phyloP scores from a whole-genome alignment of 2,888 invertebrate genomes.

The Plebejus argus region DNA sequence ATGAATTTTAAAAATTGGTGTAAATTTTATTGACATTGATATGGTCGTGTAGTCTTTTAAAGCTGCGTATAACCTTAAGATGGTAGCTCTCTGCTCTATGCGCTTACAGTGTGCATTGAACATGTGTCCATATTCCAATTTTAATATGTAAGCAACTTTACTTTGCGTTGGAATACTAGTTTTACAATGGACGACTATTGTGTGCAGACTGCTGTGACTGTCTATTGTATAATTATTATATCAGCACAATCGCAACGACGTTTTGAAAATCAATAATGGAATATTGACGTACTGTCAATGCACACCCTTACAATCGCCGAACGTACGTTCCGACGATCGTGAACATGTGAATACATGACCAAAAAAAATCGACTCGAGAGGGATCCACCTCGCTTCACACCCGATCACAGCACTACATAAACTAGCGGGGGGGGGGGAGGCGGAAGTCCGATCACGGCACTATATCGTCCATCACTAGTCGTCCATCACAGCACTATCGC shows the following conservation, averaged over 20 bases:
- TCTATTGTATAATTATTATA: neutral
- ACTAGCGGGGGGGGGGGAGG: neutral
- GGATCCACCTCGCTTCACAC: neutral
- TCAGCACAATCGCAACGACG: neutral
- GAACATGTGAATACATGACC: neutral
- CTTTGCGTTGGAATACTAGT: neutral
- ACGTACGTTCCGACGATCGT: neutral
- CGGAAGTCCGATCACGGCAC: neutral
- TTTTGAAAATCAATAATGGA: neutral
- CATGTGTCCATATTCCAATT: neutral
- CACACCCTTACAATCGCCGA: neutral
- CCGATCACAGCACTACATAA: constrained; percentile 1
- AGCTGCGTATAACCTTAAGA: constrained; percentile 12
- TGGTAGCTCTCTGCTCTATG: constrained; percentile 21
- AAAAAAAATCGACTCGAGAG: neutral
- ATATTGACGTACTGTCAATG: neutral
- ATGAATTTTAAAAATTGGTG: constrained; percentile 11
- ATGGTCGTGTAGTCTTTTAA: constrained; percentile 23
- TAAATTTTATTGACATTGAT: constrained; percentile 28
- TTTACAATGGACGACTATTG: neutral
- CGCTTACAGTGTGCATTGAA: neutral
- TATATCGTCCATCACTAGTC: neutral
- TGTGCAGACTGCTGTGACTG: neutral
- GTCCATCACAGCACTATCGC: constrained; percentile 30
- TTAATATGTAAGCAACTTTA: neutral